A percentile compares a stretch with the other conserved stretches of the same genome.
Evolutionary conservation across 2,113 vertebrate genomes (phyloP).

Genomic region (Eretmochelys imbricata): DNA sequence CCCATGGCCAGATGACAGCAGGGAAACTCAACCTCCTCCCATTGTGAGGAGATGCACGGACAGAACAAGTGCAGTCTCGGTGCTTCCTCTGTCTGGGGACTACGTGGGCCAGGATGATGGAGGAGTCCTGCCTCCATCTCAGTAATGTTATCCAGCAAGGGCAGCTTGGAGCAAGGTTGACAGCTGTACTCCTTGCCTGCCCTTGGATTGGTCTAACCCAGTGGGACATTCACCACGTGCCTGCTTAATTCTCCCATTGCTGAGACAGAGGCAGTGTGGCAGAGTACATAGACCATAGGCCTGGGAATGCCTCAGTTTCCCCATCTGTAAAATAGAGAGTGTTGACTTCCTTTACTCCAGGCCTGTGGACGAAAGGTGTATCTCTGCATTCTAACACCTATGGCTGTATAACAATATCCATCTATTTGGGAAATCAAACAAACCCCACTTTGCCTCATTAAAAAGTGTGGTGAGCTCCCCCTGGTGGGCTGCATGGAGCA

Average conservation of each 20-base stretch:
- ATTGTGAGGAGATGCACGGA: fast-evolving
- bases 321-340: background rate
- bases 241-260: too few relatives aligned
- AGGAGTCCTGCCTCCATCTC: background rate
- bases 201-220: background rate
- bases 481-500: background rate
- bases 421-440: background rate
- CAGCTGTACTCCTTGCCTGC: background rate
- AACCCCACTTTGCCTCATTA: background rate
- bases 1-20: too few relatives aligned
- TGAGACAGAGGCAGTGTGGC: background rate
- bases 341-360: background rate
- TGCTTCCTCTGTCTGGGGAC: background rate
- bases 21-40: background rate
- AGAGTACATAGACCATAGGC: background rate
- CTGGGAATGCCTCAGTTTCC: background rate
- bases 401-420: fast-evolving
- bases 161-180: too few relatives aligned
- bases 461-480: background rate
- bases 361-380: background rate
- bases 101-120: background rate
- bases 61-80: background rate
- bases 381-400: too few relatives aligned
- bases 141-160: too few relatives aligned
- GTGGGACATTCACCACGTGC: too few relatives aligned